These are phyloP conservation scores for Gymnorhina tibicen DNA, from an alignment of 2,113 vertebrate species.

Conservation along the genomic window DNA sequence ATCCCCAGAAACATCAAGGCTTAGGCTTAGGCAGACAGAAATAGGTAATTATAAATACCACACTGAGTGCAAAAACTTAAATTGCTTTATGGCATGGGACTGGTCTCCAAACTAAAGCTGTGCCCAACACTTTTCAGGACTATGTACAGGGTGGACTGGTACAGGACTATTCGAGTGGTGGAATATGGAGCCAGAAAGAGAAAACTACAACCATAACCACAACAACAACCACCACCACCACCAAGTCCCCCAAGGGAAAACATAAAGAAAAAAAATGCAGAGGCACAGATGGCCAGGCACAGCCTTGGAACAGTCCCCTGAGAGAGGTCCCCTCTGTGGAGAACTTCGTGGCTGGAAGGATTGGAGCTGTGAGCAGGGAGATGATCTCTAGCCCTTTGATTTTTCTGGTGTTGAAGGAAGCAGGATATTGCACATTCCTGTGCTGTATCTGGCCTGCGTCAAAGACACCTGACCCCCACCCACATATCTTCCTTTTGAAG, in stretches of 20 bases:
- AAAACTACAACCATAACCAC: background rate
- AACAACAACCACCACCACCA: background rate
- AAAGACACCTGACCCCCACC: background rate
- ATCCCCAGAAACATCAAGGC: background rate
- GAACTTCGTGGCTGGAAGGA: background rate
- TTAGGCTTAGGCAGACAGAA: background rate
- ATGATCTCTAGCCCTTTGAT: background rate
- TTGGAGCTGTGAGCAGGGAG: background rate
- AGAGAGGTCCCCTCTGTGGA: background rate
- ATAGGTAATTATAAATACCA: background rate
- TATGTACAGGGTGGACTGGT: background rate
- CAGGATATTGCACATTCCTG: background rate
- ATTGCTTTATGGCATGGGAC: background rate
- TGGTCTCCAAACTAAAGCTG: background rate
- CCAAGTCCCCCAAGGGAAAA: background rate
- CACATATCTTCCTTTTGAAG: background rate
- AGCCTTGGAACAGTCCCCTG: background rate
- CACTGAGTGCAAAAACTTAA: background rate
- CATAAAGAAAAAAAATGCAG: background rate
- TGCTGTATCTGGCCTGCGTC: background rate
- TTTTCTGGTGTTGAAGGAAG: background rate
- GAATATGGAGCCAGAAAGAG: background rate
- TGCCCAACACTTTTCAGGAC: background rate
- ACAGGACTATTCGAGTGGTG: background rate
- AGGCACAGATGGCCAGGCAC: background rate